A percentile compares a stretch with the other conserved stretches of the same genome.
Conservation (phyloP, 2,888 invertebrate species). For the Cordylochernes scorpioides region DNA sequence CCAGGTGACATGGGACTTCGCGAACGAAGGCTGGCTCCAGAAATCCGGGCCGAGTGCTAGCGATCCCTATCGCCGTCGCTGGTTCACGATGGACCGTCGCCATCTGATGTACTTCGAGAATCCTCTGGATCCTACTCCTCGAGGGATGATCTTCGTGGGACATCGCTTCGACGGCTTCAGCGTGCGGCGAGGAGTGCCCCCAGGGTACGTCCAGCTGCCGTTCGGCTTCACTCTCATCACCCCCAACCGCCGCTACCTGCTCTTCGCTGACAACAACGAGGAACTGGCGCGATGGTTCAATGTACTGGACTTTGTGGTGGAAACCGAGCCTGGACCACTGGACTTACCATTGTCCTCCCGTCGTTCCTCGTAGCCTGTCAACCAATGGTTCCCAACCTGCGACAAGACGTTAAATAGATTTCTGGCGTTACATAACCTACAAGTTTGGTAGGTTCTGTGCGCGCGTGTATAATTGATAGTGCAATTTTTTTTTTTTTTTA, state of each 20-base stretch:
- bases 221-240: conserved; percentile 56
- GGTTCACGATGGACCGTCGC: conserved; percentile 64
- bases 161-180: conserved; percentile 45
- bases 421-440: too few species aligned
- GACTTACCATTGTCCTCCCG: too few species aligned
- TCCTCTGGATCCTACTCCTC: conserved; percentile 59
- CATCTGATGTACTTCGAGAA: conserved; percentile 80
- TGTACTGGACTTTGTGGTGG: conserved; percentile 42
- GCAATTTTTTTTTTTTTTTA: too few species aligned
- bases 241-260: conserved; percentile 43
- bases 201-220: conserved; percentile 34
- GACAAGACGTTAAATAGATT: too few species aligned
- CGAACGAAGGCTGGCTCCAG: conserved; percentile 59
- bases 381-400: too few species aligned
- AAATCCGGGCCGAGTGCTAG: conserved; percentile 58
- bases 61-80: conserved; percentile 54
- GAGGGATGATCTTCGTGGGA: conserved; percentile 67
- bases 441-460: too few species aligned
- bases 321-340: too few species aligned
- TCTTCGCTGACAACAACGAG: conserved; percentile 44
- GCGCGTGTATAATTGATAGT: too few species aligned
- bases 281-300: conserved; percentile 55
- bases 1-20: conserved; percentile 50
- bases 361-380: too few species aligned
- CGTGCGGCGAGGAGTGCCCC: conserved; percentile 37